Base-by-base conservation (phyloP, 2,797 vertebrate genomes). In the Leptatherina wallacei region DNA sequence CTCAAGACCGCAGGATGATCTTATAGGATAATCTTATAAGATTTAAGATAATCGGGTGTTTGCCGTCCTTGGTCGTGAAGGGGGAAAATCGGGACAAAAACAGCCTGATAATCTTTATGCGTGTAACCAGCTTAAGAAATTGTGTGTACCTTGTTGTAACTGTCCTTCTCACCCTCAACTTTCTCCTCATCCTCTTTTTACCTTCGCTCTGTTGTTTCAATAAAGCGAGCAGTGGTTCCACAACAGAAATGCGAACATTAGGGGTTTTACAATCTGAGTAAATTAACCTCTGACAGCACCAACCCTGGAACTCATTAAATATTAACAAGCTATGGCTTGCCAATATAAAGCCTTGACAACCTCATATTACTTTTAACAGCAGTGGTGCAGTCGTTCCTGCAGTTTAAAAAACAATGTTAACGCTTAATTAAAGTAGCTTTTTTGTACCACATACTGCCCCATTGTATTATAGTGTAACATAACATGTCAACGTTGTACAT, bases 271-370 rank as follows among this genome's bases (percentile, higher is more conserved):
- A 67, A 30, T 67, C 38, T 36, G 54, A 60, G 29, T n/a, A 10
- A 76, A 63, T 82, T 76, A 68, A 70, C 52, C 52, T 67, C 33
- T 61, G 8, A 76, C 58, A 66, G 51, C 49, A 65, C 20, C 62
- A 59, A 54, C 54, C 8, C 49, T 44, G 59, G 35, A 70, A 71
- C 60, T 75, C 57, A 71, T 84, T 77, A 77, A 52, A 80, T 69
- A 77, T 82, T 51, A 75, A 77, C 51, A 70, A 80, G 27, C 29
- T 51, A 14, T 47, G 60, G 42, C n/a, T 54, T 35, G 35, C 51
- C 64, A 70, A 9, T 13, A 55, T 57, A 73, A 68, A 62, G 12
- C 30, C 36, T 44, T 64, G 6, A 29, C 16, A 32, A 14, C 30
- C n/a, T 56, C 35, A 32, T 52, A 47, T 4, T 29, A 14, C 67